Evolutionary conservation across 2,888 invertebrate genomes (phyloP).

Genomic region (Clistopyga incitator): DNA sequence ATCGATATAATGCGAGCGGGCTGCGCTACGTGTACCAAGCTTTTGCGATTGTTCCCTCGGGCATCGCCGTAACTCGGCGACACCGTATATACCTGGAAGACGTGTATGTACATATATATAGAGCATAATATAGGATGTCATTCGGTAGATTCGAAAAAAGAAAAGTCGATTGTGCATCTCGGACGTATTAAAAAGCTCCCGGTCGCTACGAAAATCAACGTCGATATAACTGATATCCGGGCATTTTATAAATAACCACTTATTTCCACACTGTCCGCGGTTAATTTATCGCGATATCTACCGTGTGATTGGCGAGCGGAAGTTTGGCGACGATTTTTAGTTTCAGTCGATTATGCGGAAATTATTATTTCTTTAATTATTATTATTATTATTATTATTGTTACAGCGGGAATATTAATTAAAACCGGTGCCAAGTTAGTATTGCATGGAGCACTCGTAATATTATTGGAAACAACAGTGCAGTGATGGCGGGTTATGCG

Average conservation of each 20-base stretch:
- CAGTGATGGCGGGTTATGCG: neutral
- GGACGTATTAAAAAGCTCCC: conserved; percentile 7
- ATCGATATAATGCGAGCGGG: conserved; percentile 35
- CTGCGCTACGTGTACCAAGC: conserved; percentile 7
- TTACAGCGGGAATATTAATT: conserved; percentile 18
- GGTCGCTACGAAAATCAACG: neutral
- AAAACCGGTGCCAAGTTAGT: neutral
- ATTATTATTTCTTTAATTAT: neutral
- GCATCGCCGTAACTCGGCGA: conserved; percentile 18
- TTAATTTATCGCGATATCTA: too few species aligned
- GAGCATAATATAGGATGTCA: conserved; percentile 3
- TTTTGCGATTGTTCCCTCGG: conserved; percentile 28
- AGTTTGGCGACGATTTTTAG: too few species aligned
- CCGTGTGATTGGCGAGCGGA: too few species aligned
- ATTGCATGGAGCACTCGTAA: neutral
- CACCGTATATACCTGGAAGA: neutral
- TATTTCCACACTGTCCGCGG: too few species aligned
- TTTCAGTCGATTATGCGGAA: too few species aligned
- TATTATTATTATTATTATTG: conserved; percentile 14
- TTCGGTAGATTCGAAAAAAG: neutral
- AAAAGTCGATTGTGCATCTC: neutral
- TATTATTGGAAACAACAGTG: conserved; percentile 1
- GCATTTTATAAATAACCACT: too few species aligned
- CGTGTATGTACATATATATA: too few species aligned
- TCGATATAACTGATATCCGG: neutral